These are phyloP conservation scores for Trialeurodes vaporariorum DNA, from an alignment of 1,140 invertebrate genomes.

Conservation along the genomic window DNA sequence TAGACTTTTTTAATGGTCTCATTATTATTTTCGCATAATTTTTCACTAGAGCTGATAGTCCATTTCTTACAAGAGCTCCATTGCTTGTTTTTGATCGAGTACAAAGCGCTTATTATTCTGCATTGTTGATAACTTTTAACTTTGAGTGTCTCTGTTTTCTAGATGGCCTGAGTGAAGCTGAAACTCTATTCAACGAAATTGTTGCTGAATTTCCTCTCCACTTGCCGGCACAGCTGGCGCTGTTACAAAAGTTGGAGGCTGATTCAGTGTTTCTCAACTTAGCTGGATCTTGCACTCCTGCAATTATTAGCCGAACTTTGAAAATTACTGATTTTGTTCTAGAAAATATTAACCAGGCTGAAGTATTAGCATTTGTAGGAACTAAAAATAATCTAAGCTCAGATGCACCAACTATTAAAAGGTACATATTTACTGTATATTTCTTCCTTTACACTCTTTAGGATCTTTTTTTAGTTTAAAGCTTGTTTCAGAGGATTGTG, in stretches of 20 bases:
- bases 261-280: conserved; percentile 28
- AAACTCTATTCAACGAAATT: conserved; percentile 64
- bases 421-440: too few species aligned
- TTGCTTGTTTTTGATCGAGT: too few species aligned
- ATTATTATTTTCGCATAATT: too few species aligned
- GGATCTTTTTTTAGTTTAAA: too few species aligned
- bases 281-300: conserved; percentile 30
- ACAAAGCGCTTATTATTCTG: too few species aligned
- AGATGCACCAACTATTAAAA: conserved; percentile 37
- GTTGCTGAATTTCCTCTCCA: conserved; percentile 53
- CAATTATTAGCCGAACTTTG: conserved; percentile 41
- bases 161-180: conserved; percentile 41
- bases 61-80: too few species aligned
- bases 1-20: too few species aligned
- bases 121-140: not conserved
- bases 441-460: too few species aligned
- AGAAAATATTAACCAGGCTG: conserved; percentile 55
- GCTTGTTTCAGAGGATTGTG: conserved; percentile 7
- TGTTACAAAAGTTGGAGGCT: conserved; percentile 60
- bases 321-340: conserved; percentile 52
- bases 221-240: conserved; percentile 59
- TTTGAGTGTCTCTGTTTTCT: not conserved
- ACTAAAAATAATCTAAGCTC: conserved; percentile 62
- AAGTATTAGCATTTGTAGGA: conserved; percentile 59
- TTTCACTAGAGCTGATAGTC: too few species aligned